Evolutionary conservation across 2,888 invertebrate genomes (phyloP).

Genomic region (Acrocera orbiculus): DNA sequence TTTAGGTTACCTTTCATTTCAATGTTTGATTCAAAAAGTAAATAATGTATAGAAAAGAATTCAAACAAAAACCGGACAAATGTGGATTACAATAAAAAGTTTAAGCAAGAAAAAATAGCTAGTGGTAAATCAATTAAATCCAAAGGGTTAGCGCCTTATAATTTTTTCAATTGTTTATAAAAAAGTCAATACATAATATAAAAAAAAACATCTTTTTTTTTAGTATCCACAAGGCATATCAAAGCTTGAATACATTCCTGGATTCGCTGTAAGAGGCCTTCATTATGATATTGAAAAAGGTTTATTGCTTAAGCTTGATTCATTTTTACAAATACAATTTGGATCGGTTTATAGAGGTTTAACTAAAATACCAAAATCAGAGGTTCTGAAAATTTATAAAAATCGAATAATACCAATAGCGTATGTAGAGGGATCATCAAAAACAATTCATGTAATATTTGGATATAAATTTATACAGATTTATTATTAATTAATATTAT

Average conservation of each 20-base stretch:
- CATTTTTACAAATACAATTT: constrained; percentile 90
- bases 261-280: constrained; percentile 90
- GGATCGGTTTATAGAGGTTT: constrained; percentile 70
- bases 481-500: constrained; percentile 10
- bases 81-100: too few species aligned
- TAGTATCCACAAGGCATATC: constrained; percentile 79
- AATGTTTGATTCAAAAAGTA: too few species aligned
- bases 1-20: too few species aligned
- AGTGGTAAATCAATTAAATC: neutral
- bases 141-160: too few species aligned
- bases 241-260: constrained; percentile 70
- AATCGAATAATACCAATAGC: constrained; percentile 74
- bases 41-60: too few species aligned
- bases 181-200: neutral
- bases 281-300: constrained; percentile 97
- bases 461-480: constrained; percentile 33
- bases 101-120: too few species aligned
- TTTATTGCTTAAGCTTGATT: constrained; percentile 80
- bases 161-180: too few species aligned
- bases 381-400: constrained; percentile 70
- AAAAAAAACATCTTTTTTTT: constrained; percentile 15
- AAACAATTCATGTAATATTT: neutral
- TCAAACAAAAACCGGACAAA: too few species aligned
- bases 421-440: constrained; percentile 65
- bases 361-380: constrained; percentile 61